A percentile compares a stretch with the other conserved stretches of the same genome.
Evolutionary conservation across 2,888 invertebrate species (phyloP).

Genomic region (Caenorhabditis uteleia): DNA sequence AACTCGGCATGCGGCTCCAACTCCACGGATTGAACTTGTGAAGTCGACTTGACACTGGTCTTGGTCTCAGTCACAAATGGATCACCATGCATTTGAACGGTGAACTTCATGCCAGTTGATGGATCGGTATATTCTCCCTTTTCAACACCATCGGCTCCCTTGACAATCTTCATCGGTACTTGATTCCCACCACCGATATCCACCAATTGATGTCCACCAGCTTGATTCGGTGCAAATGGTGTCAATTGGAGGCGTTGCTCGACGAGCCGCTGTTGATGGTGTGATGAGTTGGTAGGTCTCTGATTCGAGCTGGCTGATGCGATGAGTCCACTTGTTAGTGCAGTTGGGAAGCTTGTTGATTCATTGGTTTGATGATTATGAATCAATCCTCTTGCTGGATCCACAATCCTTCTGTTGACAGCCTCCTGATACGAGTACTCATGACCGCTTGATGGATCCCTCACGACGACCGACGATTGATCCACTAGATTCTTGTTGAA

Average conservation of each 20-base stretch:
- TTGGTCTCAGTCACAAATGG: constrained; percentile 69
- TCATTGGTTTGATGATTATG: constrained; percentile 70
- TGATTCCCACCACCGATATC: constrained; percentile 69
- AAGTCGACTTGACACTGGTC: constrained; percentile 69
- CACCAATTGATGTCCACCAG: constrained; percentile 60
- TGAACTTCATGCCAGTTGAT: constrained; percentile 69
- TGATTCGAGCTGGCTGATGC: constrained; percentile 31
- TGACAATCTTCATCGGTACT: constrained; percentile 69
- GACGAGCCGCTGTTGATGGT: constrained; percentile 47
- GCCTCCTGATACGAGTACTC: constrained; percentile 68
- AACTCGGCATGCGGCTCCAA: constrained; percentile 69
- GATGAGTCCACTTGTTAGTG: constrained; percentile 53
- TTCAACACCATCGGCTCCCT: constrained; percentile 67
- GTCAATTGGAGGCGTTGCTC: constrained; percentile 67
- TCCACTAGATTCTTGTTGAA: constrained; percentile 83
- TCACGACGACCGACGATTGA: constrained; percentile 70
- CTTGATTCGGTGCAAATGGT: constrained; percentile 55
- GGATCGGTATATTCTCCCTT: constrained; percentile 69
- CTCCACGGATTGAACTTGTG: constrained; percentile 69
- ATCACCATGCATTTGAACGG: constrained; percentile 69
- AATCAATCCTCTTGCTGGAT: constrained; percentile 68
- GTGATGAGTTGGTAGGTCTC: constrained; percentile 25
- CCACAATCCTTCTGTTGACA: constrained; percentile 50
- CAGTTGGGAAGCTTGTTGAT: constrained; percentile 54
- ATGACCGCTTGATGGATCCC: constrained; percentile 57